Evolutionary conservation across 2,797 vertebrate genomes (phyloP).

Genomic region (Crocodylus rhombifer): DNA sequence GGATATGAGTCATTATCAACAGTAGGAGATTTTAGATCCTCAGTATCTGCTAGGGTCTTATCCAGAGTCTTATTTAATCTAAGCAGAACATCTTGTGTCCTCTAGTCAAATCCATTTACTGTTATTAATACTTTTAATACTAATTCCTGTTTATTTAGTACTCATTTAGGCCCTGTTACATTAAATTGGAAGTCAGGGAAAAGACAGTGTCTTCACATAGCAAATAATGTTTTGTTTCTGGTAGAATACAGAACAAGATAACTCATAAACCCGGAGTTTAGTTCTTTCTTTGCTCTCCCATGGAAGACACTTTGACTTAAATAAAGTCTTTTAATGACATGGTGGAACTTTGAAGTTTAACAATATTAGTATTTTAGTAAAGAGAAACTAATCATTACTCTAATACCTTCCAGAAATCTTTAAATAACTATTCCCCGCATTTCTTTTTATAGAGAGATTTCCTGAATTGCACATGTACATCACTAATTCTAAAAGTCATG

Average conservation of each 20-base stretch:
- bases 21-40: slow-evolving; percentile 68
- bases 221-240: not conserved
- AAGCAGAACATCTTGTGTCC: slow-evolving; percentile 17
- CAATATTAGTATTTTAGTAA: not conserved
- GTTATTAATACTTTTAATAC: not conserved
- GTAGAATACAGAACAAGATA: not conserved
- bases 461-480: not conserved
- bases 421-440: not conserved
- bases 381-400: not conserved
- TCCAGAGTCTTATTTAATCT: slow-evolving; percentile 26
- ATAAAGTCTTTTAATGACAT: not conserved
- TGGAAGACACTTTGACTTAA: not conserved
- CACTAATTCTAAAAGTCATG: not conserved
- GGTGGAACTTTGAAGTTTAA: not conserved
- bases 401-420: not conserved
- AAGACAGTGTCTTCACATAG: not conserved
- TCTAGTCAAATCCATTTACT: slow-evolving; percentile 1
- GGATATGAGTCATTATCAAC: slow-evolving; percentile 73
- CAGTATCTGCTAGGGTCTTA: slow-evolving; percentile 39
- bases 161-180: not conserved
- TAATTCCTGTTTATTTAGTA: not conserved
- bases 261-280: not conserved
- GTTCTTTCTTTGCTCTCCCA: not conserved
- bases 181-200: not conserved
- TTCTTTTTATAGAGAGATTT: not conserved